Conservation (phyloP, 2,113 vertebrate genomes). For the Odontesthes bonariensis region DNA sequence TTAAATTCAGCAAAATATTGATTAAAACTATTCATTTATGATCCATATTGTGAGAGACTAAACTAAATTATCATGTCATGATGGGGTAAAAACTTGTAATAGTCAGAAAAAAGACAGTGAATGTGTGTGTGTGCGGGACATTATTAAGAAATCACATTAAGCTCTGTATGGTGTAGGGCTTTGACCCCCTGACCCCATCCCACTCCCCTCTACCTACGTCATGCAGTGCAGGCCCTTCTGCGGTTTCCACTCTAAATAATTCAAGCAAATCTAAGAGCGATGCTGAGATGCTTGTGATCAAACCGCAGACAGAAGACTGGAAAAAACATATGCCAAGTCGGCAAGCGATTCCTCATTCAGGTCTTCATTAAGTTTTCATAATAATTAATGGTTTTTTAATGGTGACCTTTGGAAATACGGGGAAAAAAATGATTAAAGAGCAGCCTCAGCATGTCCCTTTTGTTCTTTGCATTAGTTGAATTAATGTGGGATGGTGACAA, state of each 20-base stretch:
- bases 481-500: constrained; percentile 23
- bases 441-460: constrained; percentile 11
- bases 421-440: constrained; percentile 1
- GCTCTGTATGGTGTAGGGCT: constrained; percentile 7
- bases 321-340: constrained; percentile 1
- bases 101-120: background rate
- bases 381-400: constrained; percentile 54
- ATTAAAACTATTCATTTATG: no score
- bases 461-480: constrained; percentile 28
- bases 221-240: constrained; percentile 35
- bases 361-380: constrained; percentile 58
- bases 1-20: no score
- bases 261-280: constrained; percentile 47
- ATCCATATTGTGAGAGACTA: background rate
- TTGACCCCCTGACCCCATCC: constrained; percentile 14
- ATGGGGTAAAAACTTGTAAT: background rate
- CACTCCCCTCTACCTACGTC: constrained; percentile 28
- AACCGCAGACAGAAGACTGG: background rate
- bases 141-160: constrained; percentile 40
- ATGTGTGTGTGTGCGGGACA: background rate
- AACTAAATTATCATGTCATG: background rate
- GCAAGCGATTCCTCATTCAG: constrained; percentile 35
- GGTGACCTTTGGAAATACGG: constrained; percentile 52
- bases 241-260: constrained; percentile 55
- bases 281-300: constrained; percentile 18